Evolutionary conservation across 2,797 vertebrate genomes (phyloP).

Genomic region (Parauchenoglanis punctatus): DNA sequence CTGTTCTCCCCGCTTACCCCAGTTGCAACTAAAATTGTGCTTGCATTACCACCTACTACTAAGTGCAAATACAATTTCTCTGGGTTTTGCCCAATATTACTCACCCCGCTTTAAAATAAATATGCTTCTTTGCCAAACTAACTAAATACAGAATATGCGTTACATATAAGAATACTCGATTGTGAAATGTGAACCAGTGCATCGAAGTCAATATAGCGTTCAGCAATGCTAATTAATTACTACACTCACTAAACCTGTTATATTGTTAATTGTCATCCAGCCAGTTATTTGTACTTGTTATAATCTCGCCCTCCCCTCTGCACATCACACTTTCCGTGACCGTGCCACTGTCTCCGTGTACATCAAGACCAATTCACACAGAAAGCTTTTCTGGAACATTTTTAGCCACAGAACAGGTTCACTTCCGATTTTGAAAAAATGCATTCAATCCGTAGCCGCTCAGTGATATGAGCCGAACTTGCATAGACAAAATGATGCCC

Average conservation of each 20-base stretch:
- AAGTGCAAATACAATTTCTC: not conserved
- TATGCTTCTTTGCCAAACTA: not conserved
- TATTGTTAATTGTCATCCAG: conserved; percentile 6
- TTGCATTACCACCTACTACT: not conserved
- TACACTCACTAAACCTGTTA: not conserved
- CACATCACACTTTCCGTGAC: conserved; percentile 4
- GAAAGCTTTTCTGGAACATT: not conserved
- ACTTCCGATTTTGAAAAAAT: not conserved
- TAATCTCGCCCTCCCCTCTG: conserved; percentile 23
- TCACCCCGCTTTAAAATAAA: not conserved
- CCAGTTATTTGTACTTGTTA: conserved; percentile 31
- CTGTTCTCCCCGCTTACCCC: not conserved
- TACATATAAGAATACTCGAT: not conserved
- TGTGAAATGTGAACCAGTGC: not conserved
- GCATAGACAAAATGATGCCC: not conserved
- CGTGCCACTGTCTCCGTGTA: conserved; percentile 1
- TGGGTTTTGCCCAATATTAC: not conserved
- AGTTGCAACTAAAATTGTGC: not conserved
- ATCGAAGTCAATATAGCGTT: not conserved
- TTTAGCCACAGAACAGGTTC: not conserved
- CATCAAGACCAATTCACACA: conserved; percentile 12
- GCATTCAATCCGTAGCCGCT: not conserved
- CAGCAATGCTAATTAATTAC: not conserved
- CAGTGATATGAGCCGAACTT: not conserved
- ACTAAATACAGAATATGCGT: not conserved